Evolutionary conservation across 23 tunicate genomes (phyloP), one percentile per base, ranked within the genome.

Genomic region (Styela plicata): DNA sequence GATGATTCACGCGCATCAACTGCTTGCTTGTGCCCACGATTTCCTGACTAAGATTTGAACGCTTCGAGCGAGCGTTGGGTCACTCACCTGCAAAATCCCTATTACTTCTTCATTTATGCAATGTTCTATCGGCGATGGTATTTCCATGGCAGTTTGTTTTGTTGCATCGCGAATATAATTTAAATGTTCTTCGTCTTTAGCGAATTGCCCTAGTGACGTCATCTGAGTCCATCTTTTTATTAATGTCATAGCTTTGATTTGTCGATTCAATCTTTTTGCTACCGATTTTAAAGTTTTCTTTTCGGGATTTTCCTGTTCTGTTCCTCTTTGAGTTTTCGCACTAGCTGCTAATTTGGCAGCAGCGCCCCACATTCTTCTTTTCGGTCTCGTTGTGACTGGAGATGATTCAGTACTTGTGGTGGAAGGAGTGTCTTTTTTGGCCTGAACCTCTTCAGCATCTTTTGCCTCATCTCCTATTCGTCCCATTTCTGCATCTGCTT

Each of bases 201-300:
- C 82, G 52, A 87, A 87, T 37, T 79, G 87, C 2, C 84, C 76
- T 32, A 85, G 80, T 27, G 88, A 74, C 52, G 91, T 82, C 86
- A 83, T 87, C 25, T 87, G 76, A 1, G 86, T 70, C 91, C 91
- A 87, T 44, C 82, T 63, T 53, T 82, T 83, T 25, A 87, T 82
- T 52, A 87, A 34, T 24, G 86, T 68, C 83, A 74, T 87, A 5
- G 91, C 86, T 63, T 83, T 87, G 63, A 87, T 74, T 34, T 87
- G 91, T 52, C 77, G 73, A 34, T 80, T 86, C 17, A 86, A 80
- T 24, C 90, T 36, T 64, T 80, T 82, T 28, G 90, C 90, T 10
- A 86, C 90, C 13, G 90, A 86, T 36, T 86, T 86, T 29, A 81
- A 36, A 1, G 90, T 86, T 32, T 64, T 37, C 65, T 81, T 86